Conservation (phyloP, 2,113 vertebrate genomes). For the Psittacula cyanocephala region DNA sequence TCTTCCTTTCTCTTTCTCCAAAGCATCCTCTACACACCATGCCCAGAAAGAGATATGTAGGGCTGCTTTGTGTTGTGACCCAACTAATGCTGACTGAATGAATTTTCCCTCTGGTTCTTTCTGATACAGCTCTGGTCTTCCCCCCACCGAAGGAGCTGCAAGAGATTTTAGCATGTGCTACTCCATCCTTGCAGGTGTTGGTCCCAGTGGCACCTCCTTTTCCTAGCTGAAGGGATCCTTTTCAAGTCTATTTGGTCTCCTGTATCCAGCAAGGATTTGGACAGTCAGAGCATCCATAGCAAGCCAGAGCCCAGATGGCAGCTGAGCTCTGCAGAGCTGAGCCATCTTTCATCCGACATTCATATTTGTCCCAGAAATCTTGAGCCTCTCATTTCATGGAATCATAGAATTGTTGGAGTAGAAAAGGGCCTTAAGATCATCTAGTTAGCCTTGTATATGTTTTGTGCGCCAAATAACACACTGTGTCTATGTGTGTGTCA, state of each 20-base stretch:
- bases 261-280: neutral
- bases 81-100: accelerated
- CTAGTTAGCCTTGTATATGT: neutral
- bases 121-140: neutral
- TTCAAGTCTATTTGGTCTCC: neutral
- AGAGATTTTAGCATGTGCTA: neutral
- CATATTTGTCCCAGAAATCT: neutral
- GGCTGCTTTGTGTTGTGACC: neutral
- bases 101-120: neutral
- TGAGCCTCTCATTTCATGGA: neutral
- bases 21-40: neutral
- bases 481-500: accelerated
- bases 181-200: neutral
- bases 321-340: neutral
- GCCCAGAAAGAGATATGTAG: neutral
- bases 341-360: neutral
- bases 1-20: neutral
- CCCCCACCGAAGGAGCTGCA: accelerated
- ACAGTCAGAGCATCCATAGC: neutral
- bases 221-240: neutral
- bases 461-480: neutral
- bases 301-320: neutral
- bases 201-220: neutral
- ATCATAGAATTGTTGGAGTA: neutral
- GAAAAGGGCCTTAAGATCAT: neutral